Conservation (phyloP, 2,113 vertebrate species). For the Ceyx melanurus region DNA sequence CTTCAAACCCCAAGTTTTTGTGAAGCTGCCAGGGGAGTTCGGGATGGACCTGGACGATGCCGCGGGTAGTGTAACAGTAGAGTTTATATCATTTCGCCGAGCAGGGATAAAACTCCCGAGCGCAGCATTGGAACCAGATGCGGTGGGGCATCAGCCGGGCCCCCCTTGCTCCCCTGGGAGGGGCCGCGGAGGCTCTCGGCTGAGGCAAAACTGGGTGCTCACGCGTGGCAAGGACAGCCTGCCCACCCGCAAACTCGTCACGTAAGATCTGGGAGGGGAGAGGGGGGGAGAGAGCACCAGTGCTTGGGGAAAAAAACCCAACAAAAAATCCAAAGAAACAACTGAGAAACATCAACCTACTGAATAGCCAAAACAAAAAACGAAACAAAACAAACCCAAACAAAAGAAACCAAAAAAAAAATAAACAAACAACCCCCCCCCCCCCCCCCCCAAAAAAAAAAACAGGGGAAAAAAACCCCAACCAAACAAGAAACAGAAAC, state of each 20-base stretch:
- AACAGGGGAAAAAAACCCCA: too few species aligned
- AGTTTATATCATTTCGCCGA: background rate
- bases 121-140: constrained; percentile 47
- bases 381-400: background rate
- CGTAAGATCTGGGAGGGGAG: fast-evolving
- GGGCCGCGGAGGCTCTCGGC: fast-evolving
- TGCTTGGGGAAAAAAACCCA: background rate
- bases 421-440: background rate
- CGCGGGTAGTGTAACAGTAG: background rate
- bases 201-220: background rate
- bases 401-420: background rate
- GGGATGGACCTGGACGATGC: background rate
- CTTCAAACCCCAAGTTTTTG: background rate
- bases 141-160: background rate
- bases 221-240: background rate
- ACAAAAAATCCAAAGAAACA: background rate
- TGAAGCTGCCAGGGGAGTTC: background rate
- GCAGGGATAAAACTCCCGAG: constrained; percentile 44
- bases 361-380: background rate
- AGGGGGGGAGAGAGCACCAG: fast-evolving
- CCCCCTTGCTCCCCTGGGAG: fast-evolving
- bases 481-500: background rate
- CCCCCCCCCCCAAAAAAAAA: background rate
- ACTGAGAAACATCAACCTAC: background rate
- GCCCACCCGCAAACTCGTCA: fast-evolving